These are phyloP conservation scores for Eupithecia inturbata DNA, from an alignment of 2,888 invertebrate species.

Conservation along the genomic window DNA sequence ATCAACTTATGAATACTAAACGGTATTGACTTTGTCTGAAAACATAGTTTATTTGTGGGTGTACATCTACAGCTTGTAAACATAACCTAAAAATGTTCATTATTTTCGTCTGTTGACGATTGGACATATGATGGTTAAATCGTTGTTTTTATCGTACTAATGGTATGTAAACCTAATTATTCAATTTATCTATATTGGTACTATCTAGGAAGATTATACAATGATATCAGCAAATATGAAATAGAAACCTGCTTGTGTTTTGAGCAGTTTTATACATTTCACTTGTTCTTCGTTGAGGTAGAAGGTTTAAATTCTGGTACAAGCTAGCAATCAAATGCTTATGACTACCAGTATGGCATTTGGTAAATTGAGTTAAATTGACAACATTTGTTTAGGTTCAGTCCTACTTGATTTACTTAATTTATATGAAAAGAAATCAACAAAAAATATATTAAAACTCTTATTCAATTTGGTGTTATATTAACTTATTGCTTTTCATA, in stretches of 20 bases:
- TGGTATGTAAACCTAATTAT: not conserved
- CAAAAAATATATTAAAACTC: not conserved
- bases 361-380: not conserved
- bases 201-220: not conserved
- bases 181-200: not conserved
- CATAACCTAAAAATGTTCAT: conserved; percentile 74
- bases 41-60: conserved; percentile 8
- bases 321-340: not conserved
- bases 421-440: not conserved
- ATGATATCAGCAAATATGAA: not conserved
- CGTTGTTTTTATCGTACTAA: not conserved
- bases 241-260: not conserved
- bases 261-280: not conserved
- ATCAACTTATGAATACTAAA: not conserved
- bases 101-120: conserved; percentile 9
- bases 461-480: not conserved
- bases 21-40: not conserved
- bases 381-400: not conserved
- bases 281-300: not conserved
- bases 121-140: not conserved
- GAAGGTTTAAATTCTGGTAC: not conserved
- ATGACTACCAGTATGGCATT: not conserved
- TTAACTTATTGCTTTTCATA: not conserved
- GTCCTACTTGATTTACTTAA: too few relatives aligned
- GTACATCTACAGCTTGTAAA: conserved; percentile 72